These are phyloP conservation scores for Macaria liturata DNA, from an alignment of 2,888 invertebrate genomes.

Conservation along the genomic window DNA sequence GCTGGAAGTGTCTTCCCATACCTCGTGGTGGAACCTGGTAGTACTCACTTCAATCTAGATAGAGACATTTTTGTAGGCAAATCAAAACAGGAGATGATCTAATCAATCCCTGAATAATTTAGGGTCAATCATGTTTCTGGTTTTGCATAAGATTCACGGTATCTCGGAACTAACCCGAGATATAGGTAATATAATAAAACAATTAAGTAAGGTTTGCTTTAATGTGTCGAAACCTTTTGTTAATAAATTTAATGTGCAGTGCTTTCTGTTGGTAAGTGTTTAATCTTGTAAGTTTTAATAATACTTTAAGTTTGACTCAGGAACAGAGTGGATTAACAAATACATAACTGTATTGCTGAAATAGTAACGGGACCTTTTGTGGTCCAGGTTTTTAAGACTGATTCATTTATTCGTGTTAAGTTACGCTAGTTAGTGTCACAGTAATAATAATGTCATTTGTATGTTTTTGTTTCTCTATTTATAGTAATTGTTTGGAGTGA, in stretches of 20 bases:
- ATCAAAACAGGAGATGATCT: conserved; percentile 51
- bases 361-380: conserved; percentile 57
- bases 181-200: conserved; percentile 46
- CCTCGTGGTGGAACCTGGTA: conserved; percentile 34
- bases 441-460: conserved; percentile 61
- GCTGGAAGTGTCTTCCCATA: conserved; percentile 32
- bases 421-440: conserved; percentile 76
- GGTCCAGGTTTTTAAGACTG: conserved; percentile 77
- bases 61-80: conserved; percentile 48
- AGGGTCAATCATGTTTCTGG: conserved; percentile 48
- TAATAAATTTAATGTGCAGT: conserved; percentile 67
- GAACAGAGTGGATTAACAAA: conserved; percentile 67
- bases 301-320: conserved; percentile 74
- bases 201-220: conserved; percentile 49
- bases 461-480: conserved; percentile 64
- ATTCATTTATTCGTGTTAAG: conserved; percentile 80
- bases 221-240: conserved; percentile 65
- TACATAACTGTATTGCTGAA: conserved; percentile 50
- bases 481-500: conserved; percentile 51
- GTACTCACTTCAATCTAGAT: conserved; percentile 47
- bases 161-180: conserved; percentile 43
- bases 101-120: conserved; percentile 42
- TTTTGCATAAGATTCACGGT: conserved; percentile 42
- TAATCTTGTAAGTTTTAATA: conserved; percentile 64
- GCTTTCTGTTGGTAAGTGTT: conserved; percentile 70